Base-by-base conservation (phyloP, 2,113 vertebrate genomes). In the Cranoglanis bouderius region DNA sequence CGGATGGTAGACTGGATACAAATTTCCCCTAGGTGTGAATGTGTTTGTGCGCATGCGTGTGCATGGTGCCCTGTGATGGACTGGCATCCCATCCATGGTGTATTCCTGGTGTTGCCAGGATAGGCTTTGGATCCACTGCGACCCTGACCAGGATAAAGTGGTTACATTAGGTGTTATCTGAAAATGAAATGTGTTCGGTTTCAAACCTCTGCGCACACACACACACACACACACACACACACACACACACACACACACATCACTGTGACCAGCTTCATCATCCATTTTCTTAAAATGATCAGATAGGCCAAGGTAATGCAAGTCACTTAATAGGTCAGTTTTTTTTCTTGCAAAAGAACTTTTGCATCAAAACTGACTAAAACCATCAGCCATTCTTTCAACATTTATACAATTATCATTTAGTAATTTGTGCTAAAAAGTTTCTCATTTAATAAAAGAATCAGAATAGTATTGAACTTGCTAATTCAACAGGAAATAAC, bases 221-320 rank as follows among this genome's bases (percentile, higher is more conserved):
- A 55, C n/a, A 14, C 74, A 46, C 40, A 77, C 74, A 77, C 75
- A 70, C n/a, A 14, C 74, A 46, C 38, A 77, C 74, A 77, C 74
- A 35, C 32, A 4, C n/a, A 35, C 67, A 70, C 65, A 35, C 74
- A 49, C 40, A 78, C 75, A 78, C 75, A 38, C n/a, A 19, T 1
- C 6, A 6, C 29, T 14, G 0, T 85, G 26, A 55, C 43, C 9
- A 72, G 46, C 67, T 65, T 46, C 18, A 46, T 43, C 63, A 46
- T 78, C 75, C 2, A n/a, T 16, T 80, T 87, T 67, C 10, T 1
- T 6, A 35, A 40, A 87, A 67, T 72, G 7, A 88, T 24, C 46
- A 57, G 24, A 57, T 43, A 40, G 2, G 14, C n/a, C 46, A 67
- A 72, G 9, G 46, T 67, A 38, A 67, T 38, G 55, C 9, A 87